Conservation (phyloP, 2,888 invertebrate species). For the Cosmorhoe ocellata region DNA sequence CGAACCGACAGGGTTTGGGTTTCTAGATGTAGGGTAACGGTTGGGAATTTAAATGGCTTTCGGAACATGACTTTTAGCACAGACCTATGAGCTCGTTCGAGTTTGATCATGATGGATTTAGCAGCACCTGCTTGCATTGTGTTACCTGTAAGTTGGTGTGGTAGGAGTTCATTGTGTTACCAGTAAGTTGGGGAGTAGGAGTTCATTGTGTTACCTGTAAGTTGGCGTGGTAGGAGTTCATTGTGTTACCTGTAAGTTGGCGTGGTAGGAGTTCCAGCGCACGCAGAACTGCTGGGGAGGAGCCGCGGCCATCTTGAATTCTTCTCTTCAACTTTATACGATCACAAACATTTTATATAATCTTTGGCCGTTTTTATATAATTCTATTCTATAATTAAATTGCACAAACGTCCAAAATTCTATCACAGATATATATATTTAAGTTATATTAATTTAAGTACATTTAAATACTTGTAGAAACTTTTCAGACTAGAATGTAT, state of each 20-base stretch:
- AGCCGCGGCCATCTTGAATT: conserved; percentile 66
- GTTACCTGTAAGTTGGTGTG: too few relatives aligned
- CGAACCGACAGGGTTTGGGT: too few relatives aligned
- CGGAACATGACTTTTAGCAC: too few relatives aligned
- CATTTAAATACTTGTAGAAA: conserved; percentile 69
- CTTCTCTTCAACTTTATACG: conserved; percentile 33
- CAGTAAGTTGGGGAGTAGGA: too few relatives aligned
- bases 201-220: conserved; percentile 78
- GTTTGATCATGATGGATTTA: too few relatives aligned
- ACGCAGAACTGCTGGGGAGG: conserved; percentile 86
- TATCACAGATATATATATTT: conserved; percentile 40
- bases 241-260: conserved; percentile 85
- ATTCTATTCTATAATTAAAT: conserved; percentile 39
- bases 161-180: too few relatives aligned
- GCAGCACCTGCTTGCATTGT: too few relatives aligned
- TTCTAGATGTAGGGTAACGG: too few relatives aligned
- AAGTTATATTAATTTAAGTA: conserved; percentile 63
- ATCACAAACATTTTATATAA: conserved; percentile 39
- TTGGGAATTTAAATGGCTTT: too few relatives aligned
- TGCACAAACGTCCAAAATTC: conserved; percentile 50
- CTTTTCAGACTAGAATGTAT: conserved; percentile 69
- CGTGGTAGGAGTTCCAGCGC: conserved; percentile 92
- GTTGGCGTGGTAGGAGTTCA: conserved; percentile 90
- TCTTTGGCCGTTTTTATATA: conserved; percentile 54
- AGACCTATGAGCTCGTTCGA: too few relatives aligned